Conservation (phyloP, 2,888 invertebrate genomes). For the Eupithecia tripunctaria region DNA sequence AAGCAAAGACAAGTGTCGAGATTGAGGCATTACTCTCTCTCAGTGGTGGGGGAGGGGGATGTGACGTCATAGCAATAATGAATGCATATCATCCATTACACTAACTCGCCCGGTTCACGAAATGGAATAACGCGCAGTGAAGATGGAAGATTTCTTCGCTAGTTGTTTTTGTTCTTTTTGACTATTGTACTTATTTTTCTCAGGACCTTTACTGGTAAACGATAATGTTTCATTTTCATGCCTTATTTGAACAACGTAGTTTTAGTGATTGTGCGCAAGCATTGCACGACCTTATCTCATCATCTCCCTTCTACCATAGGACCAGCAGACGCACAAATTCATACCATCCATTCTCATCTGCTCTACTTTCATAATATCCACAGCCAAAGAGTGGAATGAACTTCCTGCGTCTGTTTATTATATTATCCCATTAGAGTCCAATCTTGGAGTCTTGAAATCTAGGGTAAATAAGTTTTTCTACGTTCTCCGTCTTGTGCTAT, state of each 20-base stretch:
- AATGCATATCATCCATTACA: constrained; percentile 50
- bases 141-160: not conserved
- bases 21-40: constrained; percentile 8
- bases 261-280: too few relatives aligned
- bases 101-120: constrained; percentile 31
- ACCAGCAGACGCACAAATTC: too few relatives aligned
- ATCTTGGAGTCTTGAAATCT: too few relatives aligned
- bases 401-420: too few relatives aligned
- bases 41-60: not conserved
- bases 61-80: constrained; percentile 37
- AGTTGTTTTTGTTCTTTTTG: not conserved
- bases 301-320: too few relatives aligned
- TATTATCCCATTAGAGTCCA: too few relatives aligned
- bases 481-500: too few relatives aligned
- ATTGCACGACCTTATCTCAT: too few relatives aligned
- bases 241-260: not conserved
- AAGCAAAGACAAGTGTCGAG: constrained; percentile 12
- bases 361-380: too few relatives aligned
- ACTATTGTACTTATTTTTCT: not conserved
- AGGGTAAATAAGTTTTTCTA: too few relatives aligned
- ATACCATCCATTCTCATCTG: too few relatives aligned
- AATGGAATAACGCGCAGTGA: constrained; percentile 39
- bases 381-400: too few relatives aligned
- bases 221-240: not conserved
- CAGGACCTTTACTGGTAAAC: not conserved